These are phyloP conservation scores for Hypsibius dujardini DNA, from an alignment of 1,140 invertebrate species.

Conservation along the genomic window DNA sequence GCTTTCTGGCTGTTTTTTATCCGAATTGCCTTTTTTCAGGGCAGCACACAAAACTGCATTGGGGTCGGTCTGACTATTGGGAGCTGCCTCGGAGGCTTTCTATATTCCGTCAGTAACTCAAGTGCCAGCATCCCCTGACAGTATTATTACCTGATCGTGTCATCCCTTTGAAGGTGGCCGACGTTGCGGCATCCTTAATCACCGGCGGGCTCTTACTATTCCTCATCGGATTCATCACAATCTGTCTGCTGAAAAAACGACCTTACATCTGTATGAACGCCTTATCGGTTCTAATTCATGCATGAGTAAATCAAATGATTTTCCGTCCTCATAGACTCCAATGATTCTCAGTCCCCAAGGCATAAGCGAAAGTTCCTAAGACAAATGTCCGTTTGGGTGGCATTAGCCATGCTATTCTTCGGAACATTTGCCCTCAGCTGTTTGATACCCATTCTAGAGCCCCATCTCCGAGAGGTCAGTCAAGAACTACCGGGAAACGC, in stretches of 20 bases:
- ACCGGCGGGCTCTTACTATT: background rate
- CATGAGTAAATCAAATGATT: too few relatives aligned
- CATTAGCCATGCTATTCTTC: background rate
- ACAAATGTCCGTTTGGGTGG: background rate
- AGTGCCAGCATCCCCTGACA: too few relatives aligned
- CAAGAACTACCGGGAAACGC: too few relatives aligned
- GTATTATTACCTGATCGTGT: background rate
- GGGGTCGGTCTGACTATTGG: constrained; percentile 5
- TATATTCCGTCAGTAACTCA: background rate
- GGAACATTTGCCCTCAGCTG: background rate
- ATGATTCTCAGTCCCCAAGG: background rate
- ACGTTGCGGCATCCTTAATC: constrained; percentile 5
- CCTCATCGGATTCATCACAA: background rate
- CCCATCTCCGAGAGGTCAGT: background rate
- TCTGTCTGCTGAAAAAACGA: background rate
- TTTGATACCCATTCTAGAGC: background rate
- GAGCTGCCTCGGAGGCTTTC: background rate
- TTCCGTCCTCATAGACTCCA: background rate
- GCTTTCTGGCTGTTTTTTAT: too few relatives aligned
- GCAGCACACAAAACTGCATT: background rate
- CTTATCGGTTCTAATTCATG: background rate
- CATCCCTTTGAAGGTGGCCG: background rate
- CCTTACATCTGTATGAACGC: background rate
- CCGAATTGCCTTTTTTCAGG: constrained; percentile 7
- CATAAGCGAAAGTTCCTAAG: background rate